Evolutionary conservation across 2,113 vertebrate species (phyloP).

Genomic region (Tiliqua scincoides): DNA sequence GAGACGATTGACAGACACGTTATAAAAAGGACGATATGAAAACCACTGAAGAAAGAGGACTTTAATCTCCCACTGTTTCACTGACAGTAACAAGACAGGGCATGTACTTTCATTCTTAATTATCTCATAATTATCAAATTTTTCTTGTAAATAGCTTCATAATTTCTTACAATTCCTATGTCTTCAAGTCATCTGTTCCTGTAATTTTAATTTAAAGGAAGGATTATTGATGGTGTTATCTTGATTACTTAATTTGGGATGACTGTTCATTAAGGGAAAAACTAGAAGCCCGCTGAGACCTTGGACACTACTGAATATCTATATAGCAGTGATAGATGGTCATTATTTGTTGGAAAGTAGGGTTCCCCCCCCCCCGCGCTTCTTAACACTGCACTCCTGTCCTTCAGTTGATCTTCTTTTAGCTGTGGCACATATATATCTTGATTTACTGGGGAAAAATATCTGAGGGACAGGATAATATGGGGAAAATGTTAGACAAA

Average conservation of each 20-base stretch:
- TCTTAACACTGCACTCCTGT: background rate
- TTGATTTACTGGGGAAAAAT: background rate
- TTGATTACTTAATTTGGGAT: background rate
- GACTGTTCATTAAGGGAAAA: background rate
- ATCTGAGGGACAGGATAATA: no score
- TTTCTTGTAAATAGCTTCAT: slow-evolving; percentile 25
- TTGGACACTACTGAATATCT: background rate
- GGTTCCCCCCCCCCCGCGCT: background rate
- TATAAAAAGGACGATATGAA: background rate
- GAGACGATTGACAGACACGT: background rate
- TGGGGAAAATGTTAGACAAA: background rate
- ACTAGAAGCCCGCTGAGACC: background rate
- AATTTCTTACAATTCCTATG: slow-evolving; percentile 28
- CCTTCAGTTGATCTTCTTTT: background rate
- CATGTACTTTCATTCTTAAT: background rate
- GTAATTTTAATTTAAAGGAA: background rate
- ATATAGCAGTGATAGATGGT: background rate
- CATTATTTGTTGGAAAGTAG: background rate
- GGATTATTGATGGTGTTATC: slow-evolving; percentile 17
- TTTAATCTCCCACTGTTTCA: background rate
- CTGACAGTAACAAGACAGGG: background rate
- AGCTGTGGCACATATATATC: no score
- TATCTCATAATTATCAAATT: background rate
- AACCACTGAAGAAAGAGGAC: background rate
- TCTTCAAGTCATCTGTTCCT: background rate